Percentiles rank a stretch among this genome's conserved stretches.
phyloP scores from a whole-genome alignment of 2,113 vertebrate species.

The Gnathonemus longibarbis region DNA sequence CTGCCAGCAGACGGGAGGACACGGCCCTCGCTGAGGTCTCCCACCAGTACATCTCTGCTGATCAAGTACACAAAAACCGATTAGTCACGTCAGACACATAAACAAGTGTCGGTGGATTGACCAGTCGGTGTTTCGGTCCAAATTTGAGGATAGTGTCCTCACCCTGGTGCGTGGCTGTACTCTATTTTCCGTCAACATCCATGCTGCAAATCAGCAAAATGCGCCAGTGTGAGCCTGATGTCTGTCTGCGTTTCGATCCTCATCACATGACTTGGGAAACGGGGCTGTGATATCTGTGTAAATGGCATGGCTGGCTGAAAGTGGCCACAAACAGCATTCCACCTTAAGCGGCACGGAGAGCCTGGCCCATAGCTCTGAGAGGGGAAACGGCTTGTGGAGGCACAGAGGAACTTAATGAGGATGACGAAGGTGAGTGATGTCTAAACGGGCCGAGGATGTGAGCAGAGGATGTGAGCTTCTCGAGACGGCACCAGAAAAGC shows the following conservation, averaged over 20 bases:
- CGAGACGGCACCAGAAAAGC: constrained; percentile 5
- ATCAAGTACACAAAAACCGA: background rate
- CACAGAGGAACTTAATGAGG: background rate
- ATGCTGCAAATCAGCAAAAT: background rate
- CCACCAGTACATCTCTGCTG: constrained; percentile 25
- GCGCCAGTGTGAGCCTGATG: background rate
- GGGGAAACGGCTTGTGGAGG: background rate
- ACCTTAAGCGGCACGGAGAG: background rate
- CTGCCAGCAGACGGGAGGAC: background rate
- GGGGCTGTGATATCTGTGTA: background rate
- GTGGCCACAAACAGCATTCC: background rate
- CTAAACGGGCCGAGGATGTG: background rate
- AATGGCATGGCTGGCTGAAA: background rate
- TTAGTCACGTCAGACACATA: background rate
- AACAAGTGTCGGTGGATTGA: background rate
- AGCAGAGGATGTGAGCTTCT: background rate
- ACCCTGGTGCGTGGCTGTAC: background rate
- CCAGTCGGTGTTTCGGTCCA: background rate
- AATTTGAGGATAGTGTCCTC: background rate
- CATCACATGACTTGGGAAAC: background rate
- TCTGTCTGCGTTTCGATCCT: background rate
- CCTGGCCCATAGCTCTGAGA: background rate
- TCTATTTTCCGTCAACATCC: background rate
- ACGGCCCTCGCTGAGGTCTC: background rate
- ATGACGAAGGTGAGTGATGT: background rate